These are phyloP conservation scores for Micronycteris hirsuta DNA, from an alignment of 2,113 vertebrate species.

Conservation along the genomic window DNA sequence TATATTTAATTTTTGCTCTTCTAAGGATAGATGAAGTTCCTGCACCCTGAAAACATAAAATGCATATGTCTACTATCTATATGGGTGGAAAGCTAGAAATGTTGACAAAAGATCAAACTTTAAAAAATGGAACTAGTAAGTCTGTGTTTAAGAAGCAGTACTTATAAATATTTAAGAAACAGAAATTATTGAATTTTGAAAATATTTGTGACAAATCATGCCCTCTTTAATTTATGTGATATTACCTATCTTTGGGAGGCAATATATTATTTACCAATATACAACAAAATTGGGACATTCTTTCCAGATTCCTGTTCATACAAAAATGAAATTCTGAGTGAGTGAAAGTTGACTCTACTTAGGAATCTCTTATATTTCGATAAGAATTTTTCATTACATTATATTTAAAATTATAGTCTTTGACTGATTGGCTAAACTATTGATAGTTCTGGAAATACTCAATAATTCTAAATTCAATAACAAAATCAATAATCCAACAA, in stretches of 20 bases:
- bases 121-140: neutral
- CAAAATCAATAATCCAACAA: neutral
- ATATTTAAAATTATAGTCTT: neutral
- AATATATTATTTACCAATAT: neutral
- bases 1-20: neutral
- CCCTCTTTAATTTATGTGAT: neutral
- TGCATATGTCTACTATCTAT: neutral
- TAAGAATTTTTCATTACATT: neutral
- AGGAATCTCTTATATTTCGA: neutral
- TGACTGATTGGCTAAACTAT: neutral
- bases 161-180: conserved; percentile 21
- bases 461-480: neutral
- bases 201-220: neutral
- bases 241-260: neutral
- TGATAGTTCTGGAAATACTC: neutral
- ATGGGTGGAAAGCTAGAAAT: neutral
- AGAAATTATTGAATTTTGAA: neutral
- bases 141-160: neutral
- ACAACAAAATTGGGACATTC: neutral
- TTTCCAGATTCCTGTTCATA: neutral
- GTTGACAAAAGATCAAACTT: neutral
- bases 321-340: neutral
- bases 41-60: neutral
- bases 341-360: neutral
- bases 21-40: neutral